Evolutionary conservation across 1,140 invertebrate species (phyloP).

Genomic region (Streblospio benedicti): DNA sequence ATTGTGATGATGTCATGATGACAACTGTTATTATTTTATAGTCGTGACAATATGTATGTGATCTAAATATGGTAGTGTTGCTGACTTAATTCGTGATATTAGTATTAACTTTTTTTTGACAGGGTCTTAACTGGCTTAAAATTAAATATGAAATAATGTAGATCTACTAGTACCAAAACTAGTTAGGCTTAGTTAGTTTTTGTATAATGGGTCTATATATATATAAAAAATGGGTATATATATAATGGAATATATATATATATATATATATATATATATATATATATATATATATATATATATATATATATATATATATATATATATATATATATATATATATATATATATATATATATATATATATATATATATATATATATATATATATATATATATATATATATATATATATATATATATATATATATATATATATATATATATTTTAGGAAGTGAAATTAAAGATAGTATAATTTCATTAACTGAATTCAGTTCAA

Average conservation of each 20-base stretch:
- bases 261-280: background rate
- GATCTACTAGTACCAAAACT: too few relatives aligned
- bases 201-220: background rate
- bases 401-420: conserved; percentile 4
- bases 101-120: too few relatives aligned
- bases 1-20: too few relatives aligned
- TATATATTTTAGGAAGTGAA: background rate
- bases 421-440: background rate
- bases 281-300: background rate
- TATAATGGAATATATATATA: background rate
- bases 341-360: conserved; percentile 11
- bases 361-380: conserved; percentile 15
- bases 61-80: too few relatives aligned
- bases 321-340: background rate
- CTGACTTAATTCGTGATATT: too few relatives aligned
- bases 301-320: background rate
- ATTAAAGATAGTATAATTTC: too few relatives aligned
- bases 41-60: too few relatives aligned
- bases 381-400: conserved; percentile 15
- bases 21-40: too few relatives aligned
- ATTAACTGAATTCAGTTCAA: too few relatives aligned
- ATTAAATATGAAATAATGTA: too few relatives aligned
- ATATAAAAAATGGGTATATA: background rate
- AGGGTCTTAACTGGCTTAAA: too few relatives aligned
- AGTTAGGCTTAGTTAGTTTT: background rate